These are phyloP conservation scores for Camptogramma bilineatum DNA, from an alignment of 2,888 invertebrate species.

Conservation along the genomic window DNA sequence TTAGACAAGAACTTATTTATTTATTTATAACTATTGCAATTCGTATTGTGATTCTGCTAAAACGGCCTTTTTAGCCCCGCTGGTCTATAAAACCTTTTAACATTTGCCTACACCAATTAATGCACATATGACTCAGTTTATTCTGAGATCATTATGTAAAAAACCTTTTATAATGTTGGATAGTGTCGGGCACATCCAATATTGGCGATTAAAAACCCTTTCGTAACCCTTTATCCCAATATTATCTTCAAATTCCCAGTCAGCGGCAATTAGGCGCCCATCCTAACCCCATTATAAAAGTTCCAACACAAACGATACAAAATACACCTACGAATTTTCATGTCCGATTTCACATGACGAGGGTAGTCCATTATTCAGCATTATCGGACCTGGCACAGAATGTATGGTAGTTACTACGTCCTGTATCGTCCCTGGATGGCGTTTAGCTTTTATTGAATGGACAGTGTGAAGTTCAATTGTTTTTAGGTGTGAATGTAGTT, in stretches of 20 bases:
- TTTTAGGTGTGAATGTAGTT: neutral
- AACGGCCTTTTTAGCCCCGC: too few relatives aligned
- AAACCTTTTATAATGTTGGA: neutral
- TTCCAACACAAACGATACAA: constrained; percentile 35
- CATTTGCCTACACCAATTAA: too few relatives aligned
- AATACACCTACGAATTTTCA: constrained; percentile 34
- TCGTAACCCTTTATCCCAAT: constrained; percentile 3
- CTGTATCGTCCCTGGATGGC: neutral
- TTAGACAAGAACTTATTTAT: too few relatives aligned
- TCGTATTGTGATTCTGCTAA: too few relatives aligned
- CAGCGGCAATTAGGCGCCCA: constrained; percentile 24
- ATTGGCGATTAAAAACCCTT: neutral
- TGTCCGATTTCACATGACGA: constrained; percentile 38
- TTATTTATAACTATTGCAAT: too few relatives aligned
- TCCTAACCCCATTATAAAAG: constrained; percentile 31
- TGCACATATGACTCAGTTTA: too few relatives aligned
- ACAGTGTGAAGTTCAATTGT: constrained; percentile 13
- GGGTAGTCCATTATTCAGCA: constrained; percentile 43
- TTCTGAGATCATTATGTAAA: too few relatives aligned
- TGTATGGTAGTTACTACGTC: constrained; percentile 14
- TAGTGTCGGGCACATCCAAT: neutral
- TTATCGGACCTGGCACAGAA: constrained; percentile 28
- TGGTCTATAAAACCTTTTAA: too few relatives aligned
- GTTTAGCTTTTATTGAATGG: constrained; percentile 9
- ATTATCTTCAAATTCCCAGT: constrained; percentile 12